phyloP scores from a whole-genome alignment of 1,140 invertebrate genomes.

The Doryteuthis pealeii region DNA sequence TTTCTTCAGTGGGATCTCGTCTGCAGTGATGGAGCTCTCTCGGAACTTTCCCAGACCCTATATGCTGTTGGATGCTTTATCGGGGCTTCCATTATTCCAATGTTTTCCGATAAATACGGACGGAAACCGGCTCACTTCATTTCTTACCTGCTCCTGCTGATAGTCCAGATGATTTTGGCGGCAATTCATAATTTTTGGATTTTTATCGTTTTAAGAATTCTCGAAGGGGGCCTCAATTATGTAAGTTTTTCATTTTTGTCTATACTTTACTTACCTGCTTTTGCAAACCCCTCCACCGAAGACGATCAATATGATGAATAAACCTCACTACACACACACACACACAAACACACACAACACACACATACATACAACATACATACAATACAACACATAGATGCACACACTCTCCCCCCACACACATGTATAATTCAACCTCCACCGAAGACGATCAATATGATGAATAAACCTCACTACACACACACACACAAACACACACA shows the following conservation, averaged over 20 bases:
- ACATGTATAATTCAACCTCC: no score
- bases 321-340: no score
- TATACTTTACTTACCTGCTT: no score
- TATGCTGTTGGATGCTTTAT: constrained; percentile 35
- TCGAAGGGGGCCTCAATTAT: constrained; percentile 32
- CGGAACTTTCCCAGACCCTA: constrained; percentile 37
- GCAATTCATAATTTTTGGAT: constrained; percentile 22
- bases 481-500: no score
- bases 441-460: no score
- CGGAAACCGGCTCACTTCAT: constrained; percentile 34
- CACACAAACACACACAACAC: no score
- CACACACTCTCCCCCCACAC: no score
- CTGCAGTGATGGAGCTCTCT: constrained; percentile 33
- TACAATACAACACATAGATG: no score
- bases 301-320: no score
- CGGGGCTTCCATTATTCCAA: constrained; percentile 30
- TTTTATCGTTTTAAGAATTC: constrained; percentile 22
- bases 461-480: no score
- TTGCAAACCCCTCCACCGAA: no score
- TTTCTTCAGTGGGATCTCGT: constrained; percentile 47
- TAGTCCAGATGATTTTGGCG: constrained; percentile 15
- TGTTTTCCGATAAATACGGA: constrained; percentile 34
- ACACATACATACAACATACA: no score
- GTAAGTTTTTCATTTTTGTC: constrained; percentile 13
- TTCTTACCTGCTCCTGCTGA: constrained; percentile 13